phyloP scores from a whole-genome alignment of 2,797 vertebrate species.

The Orestias chungarensis region DNA sequence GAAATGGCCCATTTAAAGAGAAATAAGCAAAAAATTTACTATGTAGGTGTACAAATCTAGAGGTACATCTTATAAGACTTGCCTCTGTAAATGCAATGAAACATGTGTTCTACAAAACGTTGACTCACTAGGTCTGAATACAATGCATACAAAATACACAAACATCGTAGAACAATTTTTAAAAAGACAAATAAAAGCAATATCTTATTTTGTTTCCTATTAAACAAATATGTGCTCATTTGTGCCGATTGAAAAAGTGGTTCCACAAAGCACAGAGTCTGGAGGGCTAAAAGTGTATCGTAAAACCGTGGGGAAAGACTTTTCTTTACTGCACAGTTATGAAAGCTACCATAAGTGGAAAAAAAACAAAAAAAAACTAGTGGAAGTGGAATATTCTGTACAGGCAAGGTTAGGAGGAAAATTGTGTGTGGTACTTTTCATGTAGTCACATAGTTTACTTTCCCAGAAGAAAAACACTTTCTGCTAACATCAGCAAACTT shows the following conservation, averaged over 20 bases:
- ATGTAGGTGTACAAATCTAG: no score
- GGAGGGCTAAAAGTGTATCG: not conserved
- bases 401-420: not conserved
- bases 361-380: not conserved
- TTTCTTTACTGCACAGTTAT: not conserved
- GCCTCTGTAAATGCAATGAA: no score
- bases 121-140: not conserved
- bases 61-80: no score
- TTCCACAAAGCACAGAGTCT: not conserved
- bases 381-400: not conserved
- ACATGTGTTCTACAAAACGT: not conserved
- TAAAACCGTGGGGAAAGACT: not conserved
- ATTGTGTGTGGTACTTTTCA: constrained; percentile 6
- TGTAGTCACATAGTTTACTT: constrained; percentile 1
- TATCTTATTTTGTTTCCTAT: not conserved
- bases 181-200: not conserved
- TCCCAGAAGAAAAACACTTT: constrained; percentile 22
- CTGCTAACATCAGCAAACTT: constrained; percentile 20
- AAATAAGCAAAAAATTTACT: no score
- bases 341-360: not conserved
- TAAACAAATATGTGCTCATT: no score
- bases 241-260: not conserved
- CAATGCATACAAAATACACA: not conserved
- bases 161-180: not conserved
- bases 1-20: no score